phyloP scores from a whole-genome alignment of 37 sponge, comb jelly and placozoan genomes.

The Halichondria panicea region DNA sequence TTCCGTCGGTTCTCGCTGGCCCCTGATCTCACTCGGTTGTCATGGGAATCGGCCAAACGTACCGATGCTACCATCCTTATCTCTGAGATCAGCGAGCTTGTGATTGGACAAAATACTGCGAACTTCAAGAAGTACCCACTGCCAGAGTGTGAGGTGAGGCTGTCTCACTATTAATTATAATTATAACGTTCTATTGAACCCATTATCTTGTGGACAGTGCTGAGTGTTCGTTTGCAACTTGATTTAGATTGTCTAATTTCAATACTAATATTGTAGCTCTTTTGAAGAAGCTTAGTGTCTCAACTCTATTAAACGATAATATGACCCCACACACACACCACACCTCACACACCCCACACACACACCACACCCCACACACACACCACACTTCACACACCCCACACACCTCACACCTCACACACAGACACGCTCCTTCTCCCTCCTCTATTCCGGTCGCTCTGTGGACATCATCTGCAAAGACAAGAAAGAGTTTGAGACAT shows the following conservation, averaged over 20 bases:
- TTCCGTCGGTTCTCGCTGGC: conserved; percentile 78
- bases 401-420: neutral
- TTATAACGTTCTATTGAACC: neutral
- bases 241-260: too few species aligned
- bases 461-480: conserved; percentile 89
- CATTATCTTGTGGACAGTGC: too few species aligned
- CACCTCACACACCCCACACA: neutral
- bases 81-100: conserved; percentile 77
- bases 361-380: neutral
- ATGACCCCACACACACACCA: neutral
- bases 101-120: conserved; percentile 75
- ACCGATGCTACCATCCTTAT: conserved; percentile 73
- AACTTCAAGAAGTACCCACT: conserved; percentile 77
- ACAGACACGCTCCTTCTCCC: conserved; percentile 79
- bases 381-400: neutral
- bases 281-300: too few species aligned
- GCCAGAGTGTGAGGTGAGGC: conserved; percentile 85
- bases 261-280: too few species aligned
- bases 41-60: conserved; percentile 76
- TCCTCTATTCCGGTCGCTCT: conserved; percentile 69
- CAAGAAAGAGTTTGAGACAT: conserved; percentile 74
- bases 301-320: too few species aligned
- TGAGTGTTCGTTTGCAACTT: too few species aligned
- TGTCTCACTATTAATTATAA: too few species aligned
- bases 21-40: conserved; percentile 72